A percentile compares a stretch with the other conserved stretches of the same genome.
Conservation (phyloP, 2,888 invertebrate species). For the Troglohyphantes excavatus region DNA sequence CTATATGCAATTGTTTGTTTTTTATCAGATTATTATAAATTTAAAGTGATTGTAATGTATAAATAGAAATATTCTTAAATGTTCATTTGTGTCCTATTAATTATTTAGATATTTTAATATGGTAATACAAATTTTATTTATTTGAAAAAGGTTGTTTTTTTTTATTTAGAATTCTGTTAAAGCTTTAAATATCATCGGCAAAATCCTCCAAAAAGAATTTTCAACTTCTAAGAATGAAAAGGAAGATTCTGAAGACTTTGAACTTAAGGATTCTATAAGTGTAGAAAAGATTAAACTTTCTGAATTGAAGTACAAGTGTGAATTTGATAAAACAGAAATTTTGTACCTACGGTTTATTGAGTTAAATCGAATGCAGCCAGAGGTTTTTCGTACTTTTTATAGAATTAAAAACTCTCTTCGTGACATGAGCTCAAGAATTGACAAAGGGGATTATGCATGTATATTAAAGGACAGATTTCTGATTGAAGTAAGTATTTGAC, state of each 20-base stretch:
- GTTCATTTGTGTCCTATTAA: neutral
- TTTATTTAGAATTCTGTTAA: conserved; percentile 23
- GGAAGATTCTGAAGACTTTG: neutral
- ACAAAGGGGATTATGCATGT: neutral
- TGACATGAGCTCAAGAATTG: neutral
- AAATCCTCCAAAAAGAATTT: neutral
- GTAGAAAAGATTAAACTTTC: neutral
- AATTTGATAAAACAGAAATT: conserved; percentile 21
- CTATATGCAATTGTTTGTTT: too few relatives aligned
- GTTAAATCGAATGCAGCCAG: neutral
- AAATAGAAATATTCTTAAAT: too few relatives aligned
- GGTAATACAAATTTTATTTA: neutral
- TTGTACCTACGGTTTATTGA: conserved; percentile 3
- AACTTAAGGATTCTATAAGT: neutral
- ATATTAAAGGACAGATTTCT: neutral
- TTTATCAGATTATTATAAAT: too few relatives aligned
- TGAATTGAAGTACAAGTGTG: conserved; percentile 22
- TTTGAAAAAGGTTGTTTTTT: neutral
- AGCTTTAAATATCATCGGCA: conserved; percentile 2
- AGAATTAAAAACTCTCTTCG: conserved; percentile 1
- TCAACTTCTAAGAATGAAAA: neutral
- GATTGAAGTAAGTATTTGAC: neutral
- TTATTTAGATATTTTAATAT: neutral
- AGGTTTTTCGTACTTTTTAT: neutral
- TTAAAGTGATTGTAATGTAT: too few relatives aligned